Base-by-base conservation (phyloP, 2,888 invertebrate genomes). In the Drosophila paranaensis region DNA sequence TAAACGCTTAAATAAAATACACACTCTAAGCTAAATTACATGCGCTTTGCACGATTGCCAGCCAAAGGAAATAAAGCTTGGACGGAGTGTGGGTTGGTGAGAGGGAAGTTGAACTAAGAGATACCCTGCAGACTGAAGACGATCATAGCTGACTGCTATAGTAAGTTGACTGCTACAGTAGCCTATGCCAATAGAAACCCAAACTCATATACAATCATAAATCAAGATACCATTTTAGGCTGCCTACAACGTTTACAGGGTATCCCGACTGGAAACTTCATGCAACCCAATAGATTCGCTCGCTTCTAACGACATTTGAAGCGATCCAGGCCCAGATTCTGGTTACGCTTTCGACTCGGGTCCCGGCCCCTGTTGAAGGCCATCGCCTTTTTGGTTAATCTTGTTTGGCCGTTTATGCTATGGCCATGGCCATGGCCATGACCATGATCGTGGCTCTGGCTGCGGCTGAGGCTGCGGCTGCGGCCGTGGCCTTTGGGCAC, bases 1-100 rank as follows among this genome's bases (percentile, higher is more conserved):
- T 87, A 87, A 88, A 87, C 88, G 87, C 87, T 88, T 86, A 81
- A 87, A 88, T 88, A 87, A 87, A 87, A 86, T 87, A 88, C 87
- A 88, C 86, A 87, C 87, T 87, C 80, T 77, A 75, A 86, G 87
- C 83, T 74, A 87, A 88, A 88, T 88, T 83, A 86, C 80, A 75
- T 77, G 83, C 75, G 75, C 77, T 79, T 73, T 82, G 72, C 71
- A 66, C 77, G 76, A 77, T 77, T 77, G 77, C 66, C 57, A 68
- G 62, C 60, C 56, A 40, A 55, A 56, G 56, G 51, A 74, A 67
- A 58, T 63, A 48, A 63, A 67, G 39, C 40, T 56, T 46, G 48
- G 6, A 9, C 33, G 51, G 43, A 30, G 51, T 10, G 37, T 20
- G 20, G 11, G 35, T 14, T 20, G 5, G 9, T 1, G 13, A 3